Evolutionary conservation across 1,140 invertebrate species (phyloP).

Genomic region (Bombus superbus): DNA sequence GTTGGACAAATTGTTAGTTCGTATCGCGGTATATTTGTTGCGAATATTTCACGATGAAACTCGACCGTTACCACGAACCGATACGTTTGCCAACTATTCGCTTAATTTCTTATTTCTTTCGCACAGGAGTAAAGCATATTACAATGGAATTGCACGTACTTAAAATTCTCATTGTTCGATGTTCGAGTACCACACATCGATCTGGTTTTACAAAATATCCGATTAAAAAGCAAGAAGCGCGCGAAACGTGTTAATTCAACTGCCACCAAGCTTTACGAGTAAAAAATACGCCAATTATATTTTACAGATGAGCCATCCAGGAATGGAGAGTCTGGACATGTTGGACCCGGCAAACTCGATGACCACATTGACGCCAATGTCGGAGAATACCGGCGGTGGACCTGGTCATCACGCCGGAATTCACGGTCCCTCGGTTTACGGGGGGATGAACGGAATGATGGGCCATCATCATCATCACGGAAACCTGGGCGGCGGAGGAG

Average conservation of each 20-base stretch:
- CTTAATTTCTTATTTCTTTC: neutral
- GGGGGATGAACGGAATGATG: slow-evolving; percentile 94
- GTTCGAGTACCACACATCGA: neutral
- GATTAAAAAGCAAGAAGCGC: no score
- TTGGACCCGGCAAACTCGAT: slow-evolving; percentile 94
- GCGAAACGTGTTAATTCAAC: no score
- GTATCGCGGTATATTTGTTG: neutral
- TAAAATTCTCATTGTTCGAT: no score
- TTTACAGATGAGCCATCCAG: slow-evolving; percentile 93
- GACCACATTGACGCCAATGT: slow-evolving; percentile 94
- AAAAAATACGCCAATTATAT: slow-evolving; percentile 71
- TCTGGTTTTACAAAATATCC: neutral
- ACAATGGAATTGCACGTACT: neutral
- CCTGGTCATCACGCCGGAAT: slow-evolving; percentile 83
- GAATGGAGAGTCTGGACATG: slow-evolving; percentile 97
- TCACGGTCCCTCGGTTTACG: slow-evolving; percentile 89
- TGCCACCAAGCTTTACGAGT: slow-evolving; percentile 25
- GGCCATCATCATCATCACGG: slow-evolving; percentile 89
- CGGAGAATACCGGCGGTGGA: slow-evolving; percentile 85
- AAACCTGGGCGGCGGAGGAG: slow-evolving; percentile 82
- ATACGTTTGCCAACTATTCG: neutral
- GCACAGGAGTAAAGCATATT: neutral
- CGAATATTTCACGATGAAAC: no score
- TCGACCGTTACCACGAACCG: no score
- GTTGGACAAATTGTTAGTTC: neutral